Evolutionary conservation across 1,140 invertebrate species (phyloP), one percentile per base, ranked within the genome.

Genomic region (Heliconius himera): DNA sequence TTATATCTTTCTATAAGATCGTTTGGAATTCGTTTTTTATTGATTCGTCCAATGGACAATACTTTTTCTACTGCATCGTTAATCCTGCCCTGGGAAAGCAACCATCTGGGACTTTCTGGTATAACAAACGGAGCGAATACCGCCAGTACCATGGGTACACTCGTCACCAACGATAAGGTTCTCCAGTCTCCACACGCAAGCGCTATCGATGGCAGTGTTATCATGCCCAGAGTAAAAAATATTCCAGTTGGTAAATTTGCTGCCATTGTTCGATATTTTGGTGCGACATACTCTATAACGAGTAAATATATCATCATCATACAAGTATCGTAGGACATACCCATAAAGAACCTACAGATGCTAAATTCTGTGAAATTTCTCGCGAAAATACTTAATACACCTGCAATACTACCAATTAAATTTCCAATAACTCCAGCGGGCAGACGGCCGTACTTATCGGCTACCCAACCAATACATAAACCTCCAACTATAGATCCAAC

Each of bases 251-350:
- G 95, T 18, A 96, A 81, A 56, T 97, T 95, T n/a, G 96, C 95
- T 16, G 96, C 95, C 18, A 95, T 85, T 2, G 96, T 96, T 77
- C 96, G 92, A 79, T 96, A 94, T 73, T 93, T 93, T 16, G 96
- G 95, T 16, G 96, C 96, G 6, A 96, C 95, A 72, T 96, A 91
- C 89, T 97, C 96, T 76, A 96, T 95, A 33, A 96, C 96, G 93
- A 91, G 83, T 84, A 92, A 78, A 73, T 92, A 93, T 3, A 81
- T 83, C 96, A 97, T 97, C 96, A 97, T 97, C 78, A 97, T 97
- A 90, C 97, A 97, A 82, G 97, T 97, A 89, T 98, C 97, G 89
- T 97, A 98, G 8, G 96, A 96, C 85, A 97, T 96, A 2, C 96
- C 96, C 73, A 96, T 96, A 56, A 96, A 95, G 79, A 97, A 94